These are phyloP conservation scores for Deilephila porcellus DNA, from an alignment of 2,888 invertebrate species.

Conservation along the genomic window DNA sequence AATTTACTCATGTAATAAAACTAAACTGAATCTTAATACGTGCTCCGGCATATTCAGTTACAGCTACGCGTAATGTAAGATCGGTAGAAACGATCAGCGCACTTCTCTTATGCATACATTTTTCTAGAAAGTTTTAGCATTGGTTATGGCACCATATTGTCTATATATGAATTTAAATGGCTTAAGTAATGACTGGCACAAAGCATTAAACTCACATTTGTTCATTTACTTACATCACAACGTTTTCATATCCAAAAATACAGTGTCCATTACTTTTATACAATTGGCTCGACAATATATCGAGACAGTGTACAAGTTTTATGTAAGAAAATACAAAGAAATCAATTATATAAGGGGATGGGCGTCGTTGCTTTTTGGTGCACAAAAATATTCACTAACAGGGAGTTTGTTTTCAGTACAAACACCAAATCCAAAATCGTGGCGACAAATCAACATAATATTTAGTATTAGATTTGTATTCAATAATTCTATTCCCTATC, in stretches of 20 bases:
- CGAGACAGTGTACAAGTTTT: too few species aligned
- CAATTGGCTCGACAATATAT: too few species aligned
- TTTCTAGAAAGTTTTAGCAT: neutral
- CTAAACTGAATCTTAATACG: slow-evolving; percentile 24
- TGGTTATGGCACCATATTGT: neutral
- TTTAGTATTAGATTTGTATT: too few species aligned
- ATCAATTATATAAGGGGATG: too few species aligned
- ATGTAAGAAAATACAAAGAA: too few species aligned
- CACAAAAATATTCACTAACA: too few species aligned
- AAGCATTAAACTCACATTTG: neutral
- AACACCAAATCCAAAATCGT: too few species aligned
- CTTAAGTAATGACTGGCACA: neutral
- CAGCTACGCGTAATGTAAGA: neutral
- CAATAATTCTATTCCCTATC: too few species aligned
- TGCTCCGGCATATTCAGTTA: slow-evolving; percentile 22
- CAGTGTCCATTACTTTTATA: neutral
- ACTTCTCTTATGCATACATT: neutral
- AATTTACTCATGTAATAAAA: neutral
- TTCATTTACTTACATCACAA: neutral
- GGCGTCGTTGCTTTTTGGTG: too few species aligned
- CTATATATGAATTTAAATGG: neutral
- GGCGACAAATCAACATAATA: too few species aligned
- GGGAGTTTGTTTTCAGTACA: too few species aligned
- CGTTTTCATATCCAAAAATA: neutral
- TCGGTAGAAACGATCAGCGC: neutral